These are phyloP conservation scores for Odontocolon sp. DNA, from an alignment of 2,888 invertebrate genomes.

Conservation along the genomic window DNA sequence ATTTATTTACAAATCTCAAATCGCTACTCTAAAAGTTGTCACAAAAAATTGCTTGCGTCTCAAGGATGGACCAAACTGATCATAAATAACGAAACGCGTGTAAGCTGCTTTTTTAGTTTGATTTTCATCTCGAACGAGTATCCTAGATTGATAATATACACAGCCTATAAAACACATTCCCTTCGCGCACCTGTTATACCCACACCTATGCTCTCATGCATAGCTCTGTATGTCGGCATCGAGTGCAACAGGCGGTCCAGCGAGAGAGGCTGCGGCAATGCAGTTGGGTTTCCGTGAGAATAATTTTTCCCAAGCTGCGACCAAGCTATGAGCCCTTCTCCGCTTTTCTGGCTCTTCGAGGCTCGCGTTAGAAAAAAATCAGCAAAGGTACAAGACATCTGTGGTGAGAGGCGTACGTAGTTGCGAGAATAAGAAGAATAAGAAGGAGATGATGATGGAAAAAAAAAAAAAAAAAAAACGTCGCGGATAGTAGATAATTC, in stretches of 20 bases:
- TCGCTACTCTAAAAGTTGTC: too few species aligned
- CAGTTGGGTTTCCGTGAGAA: slow-evolving; percentile 66
- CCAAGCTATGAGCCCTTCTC: slow-evolving; percentile 37
- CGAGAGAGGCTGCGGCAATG: not conserved
- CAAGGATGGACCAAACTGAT: too few species aligned
- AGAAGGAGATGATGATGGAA: slow-evolving; percentile 53
- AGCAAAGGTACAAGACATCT: slow-evolving; percentile 55
- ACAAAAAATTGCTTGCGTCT: too few species aligned
- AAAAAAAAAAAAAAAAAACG: slow-evolving; percentile 30
- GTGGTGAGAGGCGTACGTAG: slow-evolving; percentile 13
- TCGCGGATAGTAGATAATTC: slow-evolving; percentile 27
- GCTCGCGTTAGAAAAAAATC: slow-evolving; percentile 45
- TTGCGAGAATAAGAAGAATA: slow-evolving; percentile 13
- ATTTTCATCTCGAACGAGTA: too few species aligned
- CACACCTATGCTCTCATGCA: slow-evolving; percentile 2
- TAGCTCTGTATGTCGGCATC: not conserved
- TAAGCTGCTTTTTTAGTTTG: too few species aligned
- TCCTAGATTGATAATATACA: too few species aligned
- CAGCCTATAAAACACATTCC: slow-evolving; percentile 8
- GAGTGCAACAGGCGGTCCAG: not conserved
- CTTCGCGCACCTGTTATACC: slow-evolving; percentile 48
- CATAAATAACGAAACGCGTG: too few species aligned
- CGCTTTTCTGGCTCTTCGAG: slow-evolving; percentile 41
- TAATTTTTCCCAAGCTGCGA: slow-evolving; percentile 58
- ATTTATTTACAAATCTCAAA: too few species aligned